Evolutionary conservation across 2,113 vertebrate genomes (phyloP), one percentile per base, ranked within the genome.

Genomic region (Caranx melampygus): DNA sequence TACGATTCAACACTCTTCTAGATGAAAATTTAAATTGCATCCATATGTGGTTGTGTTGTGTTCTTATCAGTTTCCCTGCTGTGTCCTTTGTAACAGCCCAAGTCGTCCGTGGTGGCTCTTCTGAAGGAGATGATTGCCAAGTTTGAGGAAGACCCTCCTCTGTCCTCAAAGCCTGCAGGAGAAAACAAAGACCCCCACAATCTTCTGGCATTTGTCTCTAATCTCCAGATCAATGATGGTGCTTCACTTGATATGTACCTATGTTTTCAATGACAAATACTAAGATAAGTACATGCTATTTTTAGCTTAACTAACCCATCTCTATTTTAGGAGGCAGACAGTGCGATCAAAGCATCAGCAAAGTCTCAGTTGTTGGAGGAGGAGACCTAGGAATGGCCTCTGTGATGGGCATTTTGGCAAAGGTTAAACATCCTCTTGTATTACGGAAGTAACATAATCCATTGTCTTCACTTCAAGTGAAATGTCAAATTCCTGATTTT

Each of bases 61-160:
- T 74, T 72, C 40, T 76, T 3, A 58, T 69, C 45, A 33, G 9
- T 18, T 49, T 45, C 34, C 9, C 26, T 20, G 44, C 37, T 49
- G 15, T 34, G 33, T 18, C 0, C 26, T 51, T 64, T 49, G 2
- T 57, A 88, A 68, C 93, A 99, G 98, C 98, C 98, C 55, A 97
- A 96, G 80, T 97, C 97, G 20, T 92, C 95, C 13, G 90, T 98
- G 52, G 90, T 91, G 76, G 94, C 91, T 45, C 94, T 99, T 82
- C 93, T 98, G 91, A 92, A 86, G 68, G 97, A 99, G 94, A 99
- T 99, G 97, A 96, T 93, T 61, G 58, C 86, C 65, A 97, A 97
- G 86, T 99, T 99, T 94, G 96, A 98, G 88, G 96, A 97, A 74
- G 97, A 97, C 35, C 97, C 97, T 16, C 98, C 98, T 1, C 83